Percentiles rank a stretch among this genome's conserved stretches.
phyloP scores from a whole-genome alignment of 1,140 invertebrate genomes.

The Phenacoccus solenopsis region DNA sequence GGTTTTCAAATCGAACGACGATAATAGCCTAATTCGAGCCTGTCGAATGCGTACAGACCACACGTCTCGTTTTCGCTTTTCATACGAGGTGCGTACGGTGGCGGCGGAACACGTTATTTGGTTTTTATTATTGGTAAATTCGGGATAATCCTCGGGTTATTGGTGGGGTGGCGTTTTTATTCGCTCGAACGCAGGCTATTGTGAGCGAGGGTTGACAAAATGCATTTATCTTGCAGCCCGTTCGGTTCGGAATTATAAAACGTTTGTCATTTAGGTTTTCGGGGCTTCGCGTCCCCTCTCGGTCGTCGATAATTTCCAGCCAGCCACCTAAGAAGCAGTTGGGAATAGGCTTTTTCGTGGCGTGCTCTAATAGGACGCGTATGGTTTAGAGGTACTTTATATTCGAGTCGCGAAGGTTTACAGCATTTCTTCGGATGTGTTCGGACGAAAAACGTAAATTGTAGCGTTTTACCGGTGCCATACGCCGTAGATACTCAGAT shows the following conservation, averaged over 20 bases:
- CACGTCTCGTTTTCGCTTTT: not conserved
- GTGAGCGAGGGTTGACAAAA: not conserved
- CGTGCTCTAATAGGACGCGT: too few relatives aligned
- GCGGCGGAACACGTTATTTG: not conserved
- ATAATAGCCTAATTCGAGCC: not conserved
- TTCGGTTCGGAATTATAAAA: not conserved
- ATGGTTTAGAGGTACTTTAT: not conserved
- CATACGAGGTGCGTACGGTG: not conserved
- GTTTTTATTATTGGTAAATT: conserved; percentile 3
- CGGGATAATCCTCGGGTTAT: not conserved
- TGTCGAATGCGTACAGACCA: not conserved
- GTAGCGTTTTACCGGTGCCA: not conserved
- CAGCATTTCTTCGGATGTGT: not conserved
- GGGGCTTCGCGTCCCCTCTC: not conserved
- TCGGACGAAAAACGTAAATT: not conserved
- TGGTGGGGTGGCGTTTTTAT: not conserved
- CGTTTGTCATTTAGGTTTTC: not conserved
- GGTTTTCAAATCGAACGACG: too few relatives aligned
- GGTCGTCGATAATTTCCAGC: not conserved
- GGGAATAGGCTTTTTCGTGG: too few relatives aligned
- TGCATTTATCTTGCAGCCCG: not conserved
- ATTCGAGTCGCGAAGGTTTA: not conserved
- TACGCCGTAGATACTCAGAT: too few relatives aligned
- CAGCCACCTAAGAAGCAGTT: too few relatives aligned
- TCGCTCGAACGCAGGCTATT: not conserved